A percentile compares a stretch with the other conserved stretches of the same genome.
These are phyloP conservation scores for Phrynocephalus vlangalii DNA, from an alignment of 2,797 vertebrate genomes.

Conservation along the genomic window DNA sequence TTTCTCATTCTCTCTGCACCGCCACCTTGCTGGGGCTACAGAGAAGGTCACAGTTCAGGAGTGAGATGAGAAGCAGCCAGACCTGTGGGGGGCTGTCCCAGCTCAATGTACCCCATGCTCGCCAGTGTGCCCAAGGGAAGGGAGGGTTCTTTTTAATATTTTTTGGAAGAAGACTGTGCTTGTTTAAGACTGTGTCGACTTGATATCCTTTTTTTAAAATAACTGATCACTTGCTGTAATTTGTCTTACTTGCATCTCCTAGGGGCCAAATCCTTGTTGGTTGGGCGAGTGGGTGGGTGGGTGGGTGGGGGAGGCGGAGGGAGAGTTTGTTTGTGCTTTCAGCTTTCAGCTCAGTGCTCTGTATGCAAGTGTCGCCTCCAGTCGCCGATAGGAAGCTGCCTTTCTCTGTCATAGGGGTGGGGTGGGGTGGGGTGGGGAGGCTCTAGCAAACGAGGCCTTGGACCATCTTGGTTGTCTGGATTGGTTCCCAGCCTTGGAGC, in stretches of 20 bases:
- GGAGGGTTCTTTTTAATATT: constrained; percentile 72
- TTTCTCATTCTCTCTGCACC: constrained; percentile 67
- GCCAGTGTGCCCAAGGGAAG: constrained; percentile 66
- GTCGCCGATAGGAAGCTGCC: not conserved
- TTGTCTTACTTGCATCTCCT: constrained; percentile 27
- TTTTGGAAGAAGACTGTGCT: constrained; percentile 74
- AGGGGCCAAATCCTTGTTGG: constrained; percentile 14
- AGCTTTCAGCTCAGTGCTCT: not conserved
- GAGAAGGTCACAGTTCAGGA: constrained; percentile 54
- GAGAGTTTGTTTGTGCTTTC: fast-evolving
- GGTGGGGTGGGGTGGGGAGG: no score
- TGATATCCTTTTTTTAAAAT: constrained; percentile 55
- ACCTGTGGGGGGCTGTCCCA: constrained; percentile 59
- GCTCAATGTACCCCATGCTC: constrained; percentile 61
- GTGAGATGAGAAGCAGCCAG: constrained; percentile 65
- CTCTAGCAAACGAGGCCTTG: not conserved
- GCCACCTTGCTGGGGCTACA: constrained; percentile 52
- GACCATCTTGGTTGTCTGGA: not conserved
- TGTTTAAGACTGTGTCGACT: constrained; percentile 70
- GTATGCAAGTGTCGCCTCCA: not conserved
- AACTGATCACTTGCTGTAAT: constrained; percentile 64
- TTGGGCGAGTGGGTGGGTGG: no score
- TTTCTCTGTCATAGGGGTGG: not conserved
- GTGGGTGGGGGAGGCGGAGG: not conserved
- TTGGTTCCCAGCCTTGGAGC: not conserved